Evolutionary conservation across 2,113 vertebrate genomes (phyloP), one percentile per base, ranked within the genome.

Genomic region (Eulacestoma nigropectus): DNA sequence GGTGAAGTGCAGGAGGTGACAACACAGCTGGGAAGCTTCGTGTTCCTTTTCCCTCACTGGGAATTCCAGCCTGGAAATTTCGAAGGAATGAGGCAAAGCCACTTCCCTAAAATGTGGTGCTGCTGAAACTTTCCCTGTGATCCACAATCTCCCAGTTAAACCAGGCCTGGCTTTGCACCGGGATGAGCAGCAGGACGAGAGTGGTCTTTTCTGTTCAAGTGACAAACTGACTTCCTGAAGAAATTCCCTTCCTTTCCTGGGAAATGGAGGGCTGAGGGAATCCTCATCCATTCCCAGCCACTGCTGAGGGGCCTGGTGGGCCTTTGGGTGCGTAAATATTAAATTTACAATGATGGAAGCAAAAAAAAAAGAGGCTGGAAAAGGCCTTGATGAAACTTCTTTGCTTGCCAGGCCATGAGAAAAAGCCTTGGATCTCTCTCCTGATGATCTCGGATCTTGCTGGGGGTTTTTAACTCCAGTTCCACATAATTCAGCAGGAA

Each of bases 271-370:
- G 15, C 9, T n/a, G 46, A 32, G 25, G n/a, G 29, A 62, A 9
- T 13, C 56, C 39, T 87, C 47, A 32, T 4, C 21, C 17, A 29
- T 10, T 13, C 32, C 39, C 23, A 26, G 21, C 12, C 27, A 11
- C 4, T 76, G 2, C 1, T n/a, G 42, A 74, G 29, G 27, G 9
- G 11, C 23, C 11, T 29, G 18, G 25, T 1, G 0, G 26, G n/a
- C 25, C 22, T 72, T 70, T 7, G 6, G 15, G 17, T 47, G 68
- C 32, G 69, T 7, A 70, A 84, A 94, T 44, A 50, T 4, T 67
- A 10, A 22, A 60, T 80, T 92, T 82, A 32, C 13, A 73, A 7
- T 4, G 27, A 47, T 37, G 37, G 37, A 65, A 92, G 46, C 11
- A 79, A 87, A 49, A 64, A 39, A n/a, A n/a, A 41, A 68, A 59